phyloP scores from a whole-genome alignment of 30 jellyfish, hydroid and myxozoan species.

The Hydractinia symbiolongicarpus region DNA sequence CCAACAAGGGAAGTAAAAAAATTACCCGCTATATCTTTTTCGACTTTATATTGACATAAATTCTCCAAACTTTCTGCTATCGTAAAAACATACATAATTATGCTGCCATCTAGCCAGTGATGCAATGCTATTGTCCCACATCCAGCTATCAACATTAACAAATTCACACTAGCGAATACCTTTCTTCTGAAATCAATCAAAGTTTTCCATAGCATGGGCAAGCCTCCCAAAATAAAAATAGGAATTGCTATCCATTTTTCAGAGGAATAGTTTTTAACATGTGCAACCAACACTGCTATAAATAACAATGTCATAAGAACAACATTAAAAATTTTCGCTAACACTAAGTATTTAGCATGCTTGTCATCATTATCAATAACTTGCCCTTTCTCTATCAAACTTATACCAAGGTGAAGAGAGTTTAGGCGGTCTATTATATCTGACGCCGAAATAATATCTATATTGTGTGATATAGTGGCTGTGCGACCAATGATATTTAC shows the following conservation, averaged over 20 bases:
- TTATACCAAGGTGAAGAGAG: constrained; percentile 64
- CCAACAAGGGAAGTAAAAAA: not conserved
- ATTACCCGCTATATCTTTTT: constrained; percentile 62
- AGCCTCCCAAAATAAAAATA: constrained; percentile 44
- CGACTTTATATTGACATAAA: constrained; percentile 50
- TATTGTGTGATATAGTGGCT: constrained; percentile 56
- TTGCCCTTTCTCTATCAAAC: constrained; percentile 62
- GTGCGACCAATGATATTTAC: constrained; percentile 74
- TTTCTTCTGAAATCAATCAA: constrained; percentile 45
- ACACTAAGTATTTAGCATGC: constrained; percentile 1
- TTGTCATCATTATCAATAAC: constrained; percentile 20
- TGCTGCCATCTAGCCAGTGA: constrained; percentile 68
- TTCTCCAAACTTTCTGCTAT: constrained; percentile 67
- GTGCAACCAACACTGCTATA: constrained; percentile 40
- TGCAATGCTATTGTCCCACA: constrained; percentile 63
- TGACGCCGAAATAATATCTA: constrained; percentile 29
- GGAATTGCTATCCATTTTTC: constrained; percentile 56
- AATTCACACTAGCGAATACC: constrained; percentile 45
- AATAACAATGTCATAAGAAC: constrained; percentile 28
- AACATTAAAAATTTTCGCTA: not conserved
- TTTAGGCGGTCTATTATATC: constrained; percentile 43
- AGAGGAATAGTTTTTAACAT: constrained; percentile 6
- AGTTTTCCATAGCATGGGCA: constrained; percentile 51
- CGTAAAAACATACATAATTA: constrained; percentile 65
- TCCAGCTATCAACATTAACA: constrained; percentile 76